Evolutionary conservation across 2,113 vertebrate species (phyloP).

Genomic region (Archocentrus centrarchus): DNA sequence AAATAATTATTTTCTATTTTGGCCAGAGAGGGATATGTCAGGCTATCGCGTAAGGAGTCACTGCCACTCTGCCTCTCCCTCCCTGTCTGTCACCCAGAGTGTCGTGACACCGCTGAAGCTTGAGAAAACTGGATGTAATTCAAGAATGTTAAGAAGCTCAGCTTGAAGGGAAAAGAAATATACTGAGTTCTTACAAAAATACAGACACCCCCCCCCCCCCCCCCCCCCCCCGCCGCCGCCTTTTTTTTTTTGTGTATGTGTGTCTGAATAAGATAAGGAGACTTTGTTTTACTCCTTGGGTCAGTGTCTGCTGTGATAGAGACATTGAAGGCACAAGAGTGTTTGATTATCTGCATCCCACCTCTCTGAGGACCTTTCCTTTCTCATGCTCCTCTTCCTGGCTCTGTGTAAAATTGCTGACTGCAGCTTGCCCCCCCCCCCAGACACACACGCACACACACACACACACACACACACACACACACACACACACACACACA

Average conservation of each 20-base stretch:
- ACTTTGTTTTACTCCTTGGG: conserved; percentile 52
- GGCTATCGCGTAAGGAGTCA: conserved; percentile 50
- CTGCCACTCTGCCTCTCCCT: neutral
- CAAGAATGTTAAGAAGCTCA: conserved; percentile 72
- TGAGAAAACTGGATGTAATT: conserved; percentile 57
- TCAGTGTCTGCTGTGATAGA: conserved; percentile 47
- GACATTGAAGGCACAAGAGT: conserved; percentile 33
- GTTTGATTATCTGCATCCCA: conserved; percentile 45
- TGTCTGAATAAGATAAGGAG: conserved; percentile 65
- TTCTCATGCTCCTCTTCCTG: conserved; percentile 47
- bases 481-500: too few relatives aligned
- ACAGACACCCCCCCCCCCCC: conserved; percentile 27
- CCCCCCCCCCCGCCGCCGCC: neutral
- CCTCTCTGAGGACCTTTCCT: conserved; percentile 32
- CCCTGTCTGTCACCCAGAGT: conserved; percentile 43
- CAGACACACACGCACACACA: too few relatives aligned
- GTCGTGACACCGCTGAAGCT: conserved; percentile 56
- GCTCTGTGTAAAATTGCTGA: conserved; percentile 66
- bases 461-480: too few relatives aligned
- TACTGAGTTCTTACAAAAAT: conserved; percentile 52
- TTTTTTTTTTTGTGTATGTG: conserved; percentile 35
- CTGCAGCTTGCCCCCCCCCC: conserved; percentile 47
- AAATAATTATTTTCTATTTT: conserved; percentile 68
- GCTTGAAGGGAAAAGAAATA: conserved; percentile 47
- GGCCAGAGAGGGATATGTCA: conserved; percentile 61